These are phyloP conservation scores for Apeira syringaria DNA, from an alignment of 2,888 invertebrate genomes.

Conservation along the genomic window DNA sequence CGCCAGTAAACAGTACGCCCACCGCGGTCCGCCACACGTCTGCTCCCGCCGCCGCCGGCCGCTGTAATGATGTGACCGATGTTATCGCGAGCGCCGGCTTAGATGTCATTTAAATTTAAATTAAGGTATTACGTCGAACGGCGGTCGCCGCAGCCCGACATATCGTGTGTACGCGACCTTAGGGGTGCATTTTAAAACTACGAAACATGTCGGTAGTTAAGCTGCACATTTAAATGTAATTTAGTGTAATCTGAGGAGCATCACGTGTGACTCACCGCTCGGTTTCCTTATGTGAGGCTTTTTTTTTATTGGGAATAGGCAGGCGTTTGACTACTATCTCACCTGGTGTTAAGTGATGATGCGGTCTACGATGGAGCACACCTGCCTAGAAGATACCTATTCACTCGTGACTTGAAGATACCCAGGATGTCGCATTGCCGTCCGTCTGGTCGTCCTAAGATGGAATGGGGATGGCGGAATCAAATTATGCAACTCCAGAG, in stretches of 20 bases:
- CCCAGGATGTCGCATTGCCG: too few species aligned
- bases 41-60: slow-evolving; percentile 13
- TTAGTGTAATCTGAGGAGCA: slow-evolving; percentile 10
- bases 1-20: slow-evolving; percentile 11
- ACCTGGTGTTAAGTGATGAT: too few species aligned
- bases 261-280: slow-evolving; percentile 12
- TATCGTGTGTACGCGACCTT: slow-evolving; percentile 44
- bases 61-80: slow-evolving; percentile 52
- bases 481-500: too few species aligned
- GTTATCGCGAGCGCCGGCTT: slow-evolving; percentile 54
- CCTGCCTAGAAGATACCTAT: too few species aligned
- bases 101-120: slow-evolving; percentile 82
- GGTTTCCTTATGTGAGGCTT: slow-evolving; percentile 10
- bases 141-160: slow-evolving; percentile 44
- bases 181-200: slow-evolving; percentile 55
- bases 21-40: slow-evolving; percentile 12
- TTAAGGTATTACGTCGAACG: slow-evolving; percentile 70
- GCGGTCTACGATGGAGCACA: too few species aligned
- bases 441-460: too few species aligned
- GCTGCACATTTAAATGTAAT: slow-evolving; percentile 15
- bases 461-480: too few species aligned
- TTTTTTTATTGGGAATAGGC: too few species aligned
- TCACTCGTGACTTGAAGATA: too few species aligned
- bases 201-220: slow-evolving; percentile 22
- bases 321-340: too few species aligned